Percentiles rank a stretch among this genome's conserved stretches.
These are phyloP conservation scores for Hirtodrosophila cameraria DNA, from an alignment of 2,888 invertebrate species.

Conservation along the genomic window DNA sequence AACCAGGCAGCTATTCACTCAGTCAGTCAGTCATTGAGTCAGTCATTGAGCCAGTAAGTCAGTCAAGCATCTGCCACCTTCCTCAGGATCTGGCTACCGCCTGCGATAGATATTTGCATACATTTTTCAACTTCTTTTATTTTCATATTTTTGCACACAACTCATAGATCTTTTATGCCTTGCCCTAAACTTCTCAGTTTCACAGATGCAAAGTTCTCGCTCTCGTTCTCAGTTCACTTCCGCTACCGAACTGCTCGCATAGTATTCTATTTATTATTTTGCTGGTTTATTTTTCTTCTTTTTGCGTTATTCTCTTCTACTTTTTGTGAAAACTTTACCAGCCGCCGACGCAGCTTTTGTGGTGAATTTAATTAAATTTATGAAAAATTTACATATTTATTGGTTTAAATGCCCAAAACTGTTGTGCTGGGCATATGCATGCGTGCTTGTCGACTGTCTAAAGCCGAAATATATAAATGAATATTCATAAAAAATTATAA, in stretches of 20 bases:
- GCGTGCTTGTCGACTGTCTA: constrained; percentile 44
- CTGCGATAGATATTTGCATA: constrained; percentile 69
- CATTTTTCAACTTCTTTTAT: constrained; percentile 59
- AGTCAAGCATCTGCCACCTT: constrained; percentile 68
- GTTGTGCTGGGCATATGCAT: constrained; percentile 45
- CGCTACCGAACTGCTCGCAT: constrained; percentile 23
- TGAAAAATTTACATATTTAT: constrained; percentile 81
- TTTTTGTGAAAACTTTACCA: constrained; percentile 49
- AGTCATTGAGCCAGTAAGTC: constrained; percentile 29
- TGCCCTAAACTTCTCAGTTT: constrained; percentile 36
- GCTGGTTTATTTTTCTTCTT: constrained; percentile 16
- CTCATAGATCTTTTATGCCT: constrained; percentile 45
- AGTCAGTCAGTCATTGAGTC: constrained; percentile 15
- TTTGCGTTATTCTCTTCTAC: constrained; percentile 18
- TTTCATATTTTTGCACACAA: constrained; percentile 6
- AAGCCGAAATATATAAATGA: constrained; percentile 54
- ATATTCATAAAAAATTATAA: constrained; percentile 62
- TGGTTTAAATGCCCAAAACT: constrained; percentile 75
- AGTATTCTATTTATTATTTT: constrained; percentile 27
- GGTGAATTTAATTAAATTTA: constrained; percentile 80
- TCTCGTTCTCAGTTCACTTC: constrained; percentile 12
- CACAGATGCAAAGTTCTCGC: too few species aligned
- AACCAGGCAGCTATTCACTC: constrained; percentile 6
- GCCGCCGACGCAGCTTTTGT: constrained; percentile 54
- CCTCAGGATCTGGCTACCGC: constrained; percentile 46